Conservation (phyloP, 2,888 invertebrate species). For the Lasiommata megera region DNA sequence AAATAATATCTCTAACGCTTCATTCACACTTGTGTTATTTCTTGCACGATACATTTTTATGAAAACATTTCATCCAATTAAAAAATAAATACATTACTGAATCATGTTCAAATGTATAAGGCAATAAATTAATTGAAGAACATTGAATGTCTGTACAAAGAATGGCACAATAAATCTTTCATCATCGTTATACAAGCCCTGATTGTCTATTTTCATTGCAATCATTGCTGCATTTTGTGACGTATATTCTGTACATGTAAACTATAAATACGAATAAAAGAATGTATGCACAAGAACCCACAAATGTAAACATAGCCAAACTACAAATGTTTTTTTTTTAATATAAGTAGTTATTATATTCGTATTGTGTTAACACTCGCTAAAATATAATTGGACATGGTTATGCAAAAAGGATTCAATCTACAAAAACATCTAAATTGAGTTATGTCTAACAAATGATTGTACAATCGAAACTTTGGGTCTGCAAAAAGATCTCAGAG, state of each 20-base stretch:
- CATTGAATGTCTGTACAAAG: not conserved
- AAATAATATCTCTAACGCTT: conserved; percentile 38
- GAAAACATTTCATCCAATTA: not conserved
- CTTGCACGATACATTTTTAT: not conserved
- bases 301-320: conserved; percentile 21
- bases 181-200: no score
- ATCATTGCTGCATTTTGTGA: no score
- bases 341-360: conserved; percentile 13
- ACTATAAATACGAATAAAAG: no score
- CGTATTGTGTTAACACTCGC: conserved; percentile 24
- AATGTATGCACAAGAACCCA: conserved; percentile 9
- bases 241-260: no score
- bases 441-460: no score
- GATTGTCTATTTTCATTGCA: no score
- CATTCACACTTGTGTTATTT: conserved; percentile 17
- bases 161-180: not conserved
- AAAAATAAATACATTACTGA: no score
- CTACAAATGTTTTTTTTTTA: conserved; percentile 1
- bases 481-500: no score
- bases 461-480: no score
- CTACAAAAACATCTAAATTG: no score
- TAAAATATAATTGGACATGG: no score
- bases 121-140: not conserved
- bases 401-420: no score
- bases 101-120: not conserved